phyloP scores from a whole-genome alignment of 1,140 invertebrate species.

The Bombus haemorrhoidalis region DNA sequence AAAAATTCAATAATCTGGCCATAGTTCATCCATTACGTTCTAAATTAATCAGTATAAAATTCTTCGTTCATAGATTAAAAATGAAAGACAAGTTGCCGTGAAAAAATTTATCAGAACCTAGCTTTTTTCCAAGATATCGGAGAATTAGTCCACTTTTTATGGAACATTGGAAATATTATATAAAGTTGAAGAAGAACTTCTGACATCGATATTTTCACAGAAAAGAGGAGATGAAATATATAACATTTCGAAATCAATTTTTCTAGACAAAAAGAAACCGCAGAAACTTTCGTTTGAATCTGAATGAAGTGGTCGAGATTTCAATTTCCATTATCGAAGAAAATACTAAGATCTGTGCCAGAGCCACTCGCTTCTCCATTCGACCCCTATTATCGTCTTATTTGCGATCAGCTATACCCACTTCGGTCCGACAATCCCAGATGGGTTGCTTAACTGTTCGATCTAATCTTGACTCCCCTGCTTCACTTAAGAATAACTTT shows the following conservation, averaged over 20 bases:
- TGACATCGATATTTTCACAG: neutral
- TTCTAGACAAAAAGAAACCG: no score
- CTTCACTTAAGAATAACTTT: constrained; percentile 26
- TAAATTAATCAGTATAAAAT: neutral
- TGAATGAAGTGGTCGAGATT: neutral
- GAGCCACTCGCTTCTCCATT: constrained; percentile 22
- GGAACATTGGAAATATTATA: neutral
- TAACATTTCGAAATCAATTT: neutral
- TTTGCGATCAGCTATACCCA: constrained; percentile 42
- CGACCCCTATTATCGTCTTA: constrained; percentile 37
- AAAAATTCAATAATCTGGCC: neutral
- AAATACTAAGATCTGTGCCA: constrained; percentile 10
- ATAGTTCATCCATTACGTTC: neutral
- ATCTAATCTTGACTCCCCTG: constrained; percentile 30
- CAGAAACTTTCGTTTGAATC: neutral
- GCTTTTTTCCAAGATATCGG: neutral
- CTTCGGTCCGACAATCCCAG: constrained; percentile 21
- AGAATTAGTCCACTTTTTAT: neutral
- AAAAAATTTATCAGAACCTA: neutral
- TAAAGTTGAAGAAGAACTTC: neutral
- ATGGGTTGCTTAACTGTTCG: constrained; percentile 37
- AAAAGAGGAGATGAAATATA: neutral
- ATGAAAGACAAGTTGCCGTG: neutral
- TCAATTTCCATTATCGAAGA: constrained; percentile 32
- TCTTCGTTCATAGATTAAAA: neutral